Percentiles rank a stretch among this genome's conserved stretches.
phyloP scores from a whole-genome alignment of 2,888 invertebrate species.

The Plebejus argus region DNA sequence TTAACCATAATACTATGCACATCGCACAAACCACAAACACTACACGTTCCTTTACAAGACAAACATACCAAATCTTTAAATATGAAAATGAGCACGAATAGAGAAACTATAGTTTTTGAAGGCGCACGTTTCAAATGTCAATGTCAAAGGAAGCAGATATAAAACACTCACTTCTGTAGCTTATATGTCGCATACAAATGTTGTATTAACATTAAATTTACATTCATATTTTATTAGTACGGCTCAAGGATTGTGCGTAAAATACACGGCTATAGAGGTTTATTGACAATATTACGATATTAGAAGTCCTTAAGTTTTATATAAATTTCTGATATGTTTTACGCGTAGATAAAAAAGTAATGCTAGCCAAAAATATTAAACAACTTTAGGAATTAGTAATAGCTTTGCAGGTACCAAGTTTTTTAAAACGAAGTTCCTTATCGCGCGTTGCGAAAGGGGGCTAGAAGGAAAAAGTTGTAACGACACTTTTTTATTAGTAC shows the following conservation, averaged over 20 bases:
- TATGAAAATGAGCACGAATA: not conserved
- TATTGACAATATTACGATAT: not conserved
- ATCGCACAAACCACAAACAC: not conserved
- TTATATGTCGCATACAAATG: slow-evolving; percentile 32
- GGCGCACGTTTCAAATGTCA: slow-evolving; percentile 32
- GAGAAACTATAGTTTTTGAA: slow-evolving; percentile 31
- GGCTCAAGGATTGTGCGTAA: slow-evolving; percentile 11
- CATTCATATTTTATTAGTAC: slow-evolving; percentile 28
- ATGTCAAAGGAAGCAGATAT: slow-evolving; percentile 29
- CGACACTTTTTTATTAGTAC: no score
- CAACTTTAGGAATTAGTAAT: no score
- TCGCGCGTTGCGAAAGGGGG: no score
- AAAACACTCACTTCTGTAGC: slow-evolving; percentile 24
- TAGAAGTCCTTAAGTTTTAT: not conserved
- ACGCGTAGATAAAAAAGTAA: not conserved
- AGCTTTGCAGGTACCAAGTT: no score
- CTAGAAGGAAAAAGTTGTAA: no score
- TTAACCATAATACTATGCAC: no score
- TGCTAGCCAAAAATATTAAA: not conserved
- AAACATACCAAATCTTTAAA: not conserved
- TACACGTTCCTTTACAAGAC: not conserved
- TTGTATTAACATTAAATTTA: slow-evolving; percentile 31
- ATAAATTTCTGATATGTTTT: not conserved
- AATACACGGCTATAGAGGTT: slow-evolving; percentile 9
- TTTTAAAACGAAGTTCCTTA: no score